A percentile compares a stretch with the other conserved stretches of the same genome.
Evolutionary conservation across 2,797 vertebrate species (phyloP).

Genomic region (Urophycis tenuis): DNA sequence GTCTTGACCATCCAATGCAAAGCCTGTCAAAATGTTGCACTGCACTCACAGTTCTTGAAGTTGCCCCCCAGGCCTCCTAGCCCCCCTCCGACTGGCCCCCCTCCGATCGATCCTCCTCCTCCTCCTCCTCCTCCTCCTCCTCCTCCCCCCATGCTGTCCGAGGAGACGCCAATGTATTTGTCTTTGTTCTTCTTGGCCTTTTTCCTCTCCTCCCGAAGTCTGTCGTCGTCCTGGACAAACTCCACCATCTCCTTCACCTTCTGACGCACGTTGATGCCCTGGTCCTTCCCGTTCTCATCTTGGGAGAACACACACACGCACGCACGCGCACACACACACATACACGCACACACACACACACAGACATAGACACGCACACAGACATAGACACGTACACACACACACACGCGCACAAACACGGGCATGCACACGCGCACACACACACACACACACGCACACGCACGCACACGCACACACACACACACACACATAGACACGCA

Average conservation of each 20-base stretch:
- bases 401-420: too few relatives aligned
- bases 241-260: conserved; percentile 99
- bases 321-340: too few relatives aligned
- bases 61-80: conserved; percentile 35
- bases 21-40: background rate
- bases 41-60: conserved; percentile 80
- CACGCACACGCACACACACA: too few relatives aligned
- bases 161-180: conserved; percentile 96
- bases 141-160: conserved; percentile 78
- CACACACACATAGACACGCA: too few relatives aligned
- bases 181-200: conserved; percentile 99
- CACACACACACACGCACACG: too few relatives aligned
- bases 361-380: too few relatives aligned
- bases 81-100: background rate
- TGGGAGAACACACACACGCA: conserved; percentile 21
- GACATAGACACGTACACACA: too few relatives aligned
- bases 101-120: background rate
- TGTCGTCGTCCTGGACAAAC: conserved; percentile 94
- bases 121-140: conserved; percentile 48
- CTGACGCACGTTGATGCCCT: conserved; percentile 96
- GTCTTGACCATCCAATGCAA: background rate
- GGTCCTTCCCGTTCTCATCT: conserved; percentile 98
- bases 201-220: conserved; percentile 92
- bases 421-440: too few relatives aligned
- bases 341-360: too few relatives aligned